Conservation (phyloP, 2,113 vertebrate species). For the Podarcis raffonei region DNA sequence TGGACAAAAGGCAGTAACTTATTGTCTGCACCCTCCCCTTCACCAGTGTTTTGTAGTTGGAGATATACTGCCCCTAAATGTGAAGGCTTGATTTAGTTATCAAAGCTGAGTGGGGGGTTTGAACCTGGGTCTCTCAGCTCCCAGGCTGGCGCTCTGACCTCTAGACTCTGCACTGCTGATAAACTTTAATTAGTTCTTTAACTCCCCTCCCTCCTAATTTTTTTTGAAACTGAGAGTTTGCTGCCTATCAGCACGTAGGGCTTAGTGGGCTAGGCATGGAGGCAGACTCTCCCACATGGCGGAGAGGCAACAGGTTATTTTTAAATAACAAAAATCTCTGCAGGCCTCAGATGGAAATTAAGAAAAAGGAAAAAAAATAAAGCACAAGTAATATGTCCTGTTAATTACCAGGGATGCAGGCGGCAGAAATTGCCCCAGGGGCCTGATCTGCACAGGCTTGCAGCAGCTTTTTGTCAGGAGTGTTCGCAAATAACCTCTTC, state of each 20-base stretch:
- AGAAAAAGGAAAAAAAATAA: not conserved
- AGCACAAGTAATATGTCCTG: not conserved
- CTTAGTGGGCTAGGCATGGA: not conserved
- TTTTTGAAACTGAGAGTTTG: not conserved
- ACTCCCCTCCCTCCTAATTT: not conserved
- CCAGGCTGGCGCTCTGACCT: too few species aligned
- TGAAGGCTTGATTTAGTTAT: not conserved
- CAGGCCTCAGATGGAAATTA: not conserved
- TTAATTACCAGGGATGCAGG: not conserved
- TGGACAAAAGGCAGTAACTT: too few species aligned
- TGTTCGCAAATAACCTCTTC: not conserved
- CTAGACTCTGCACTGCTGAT: too few species aligned
- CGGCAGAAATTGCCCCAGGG: not conserved
- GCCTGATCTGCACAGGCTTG: not conserved
- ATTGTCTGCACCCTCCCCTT: accelerated
- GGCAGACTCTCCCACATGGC: not conserved
- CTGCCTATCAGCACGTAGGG: not conserved
- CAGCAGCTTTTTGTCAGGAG: not conserved
- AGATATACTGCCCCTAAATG: not conserved
- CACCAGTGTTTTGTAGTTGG: not conserved
- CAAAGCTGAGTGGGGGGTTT: not conserved
- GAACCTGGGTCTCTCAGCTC: too few species aligned
- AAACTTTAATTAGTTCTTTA: not conserved
- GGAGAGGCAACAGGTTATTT: not conserved
- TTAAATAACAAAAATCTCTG: not conserved